A percentile compares a stretch with the other conserved stretches of the same genome.
Conservation (phyloP, 92 coral and sea anemone species). For the Zoanthus solanderi region DNA sequence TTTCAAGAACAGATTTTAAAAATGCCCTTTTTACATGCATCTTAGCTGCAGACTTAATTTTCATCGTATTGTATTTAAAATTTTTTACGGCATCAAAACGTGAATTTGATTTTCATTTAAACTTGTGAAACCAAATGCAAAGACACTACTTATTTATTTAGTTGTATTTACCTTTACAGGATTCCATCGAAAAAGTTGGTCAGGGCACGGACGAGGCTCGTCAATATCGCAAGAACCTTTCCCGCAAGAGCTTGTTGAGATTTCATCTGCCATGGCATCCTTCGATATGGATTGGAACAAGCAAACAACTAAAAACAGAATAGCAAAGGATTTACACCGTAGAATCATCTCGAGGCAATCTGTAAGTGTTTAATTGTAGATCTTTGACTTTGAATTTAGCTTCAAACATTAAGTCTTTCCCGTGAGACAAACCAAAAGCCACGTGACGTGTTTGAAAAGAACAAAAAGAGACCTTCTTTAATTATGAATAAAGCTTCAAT, state of each 20-base stretch:
- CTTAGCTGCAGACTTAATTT: too few species aligned
- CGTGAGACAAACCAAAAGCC: background rate
- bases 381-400: background rate
- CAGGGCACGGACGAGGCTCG: conserved; percentile 33
- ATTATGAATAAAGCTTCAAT: background rate
- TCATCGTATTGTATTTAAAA: too few species aligned
- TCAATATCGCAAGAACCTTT: conserved; percentile 5
- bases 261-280: background rate
- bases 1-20: too few species aligned
- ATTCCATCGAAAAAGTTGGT: conserved; percentile 88
- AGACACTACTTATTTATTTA: too few species aligned
- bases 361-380: background rate
- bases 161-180: conserved; percentile 79
- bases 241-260: background rate
- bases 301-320: background rate
- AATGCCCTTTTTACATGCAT: too few species aligned
- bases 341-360: background rate
- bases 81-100: background rate
- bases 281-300: background rate
- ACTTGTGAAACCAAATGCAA: too few species aligned
- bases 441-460: background rate
- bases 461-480: conserved; percentile 5
- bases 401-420: background rate
- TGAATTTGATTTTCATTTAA: background rate
- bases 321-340: background rate